A percentile compares a stretch with the other conserved stretches of the same genome.
These are phyloP conservation scores for Cuniculus paca DNA, from an alignment of 2,797 vertebrate genomes.

Conservation along the genomic window DNA sequence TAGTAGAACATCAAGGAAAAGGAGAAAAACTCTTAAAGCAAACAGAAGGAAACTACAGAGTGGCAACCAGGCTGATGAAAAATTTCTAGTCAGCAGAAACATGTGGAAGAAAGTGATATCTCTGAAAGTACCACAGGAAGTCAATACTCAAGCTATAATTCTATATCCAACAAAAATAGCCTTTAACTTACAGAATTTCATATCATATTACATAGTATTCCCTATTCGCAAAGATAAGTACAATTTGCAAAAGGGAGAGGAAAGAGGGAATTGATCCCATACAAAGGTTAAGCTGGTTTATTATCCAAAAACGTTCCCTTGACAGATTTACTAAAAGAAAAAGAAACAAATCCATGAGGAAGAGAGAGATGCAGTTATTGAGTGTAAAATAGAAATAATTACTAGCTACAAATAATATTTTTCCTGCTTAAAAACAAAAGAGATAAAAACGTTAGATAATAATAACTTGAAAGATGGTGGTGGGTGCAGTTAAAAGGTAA, in stretches of 20 bases:
- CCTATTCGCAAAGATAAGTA: background rate
- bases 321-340: slow-evolving; percentile 12
- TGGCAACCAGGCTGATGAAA: background rate
- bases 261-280: background rate
- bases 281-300: slow-evolving; percentile 5
- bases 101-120: background rate
- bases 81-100: slow-evolving; percentile 4
- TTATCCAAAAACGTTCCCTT: background rate
- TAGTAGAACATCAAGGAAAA: background rate
- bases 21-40: slow-evolving; percentile 4
- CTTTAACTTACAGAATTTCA: background rate
- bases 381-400: slow-evolving; percentile 60
- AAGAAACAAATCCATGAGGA: slow-evolving; percentile 26
- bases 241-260: background rate
- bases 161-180: background rate
- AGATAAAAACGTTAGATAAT: background rate
- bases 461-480: background rate
- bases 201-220: background rate
- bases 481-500: background rate
- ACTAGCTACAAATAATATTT: slow-evolving; percentile 47
- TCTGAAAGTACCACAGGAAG: background rate
- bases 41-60: background rate
- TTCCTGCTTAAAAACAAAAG: slow-evolving; percentile 52
- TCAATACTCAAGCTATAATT: background rate
- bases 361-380: slow-evolving; percentile 1